A percentile compares a stretch with the other conserved stretches of the same genome.
phyloP scores from a whole-genome alignment of 2,113 vertebrate genomes.

The Eira barbara region DNA sequence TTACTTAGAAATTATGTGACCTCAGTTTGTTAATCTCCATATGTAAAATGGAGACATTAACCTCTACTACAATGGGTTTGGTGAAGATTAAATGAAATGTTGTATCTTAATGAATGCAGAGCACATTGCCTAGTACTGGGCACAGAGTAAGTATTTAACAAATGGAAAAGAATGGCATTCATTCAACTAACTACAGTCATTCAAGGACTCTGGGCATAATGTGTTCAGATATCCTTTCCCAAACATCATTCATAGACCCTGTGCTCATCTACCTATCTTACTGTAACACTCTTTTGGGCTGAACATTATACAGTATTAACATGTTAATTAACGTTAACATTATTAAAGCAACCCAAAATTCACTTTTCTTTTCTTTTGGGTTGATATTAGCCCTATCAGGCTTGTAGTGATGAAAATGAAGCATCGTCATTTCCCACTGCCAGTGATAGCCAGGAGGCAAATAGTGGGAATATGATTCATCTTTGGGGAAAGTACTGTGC shows the following conservation, averaged over 20 bases:
- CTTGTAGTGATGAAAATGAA: background rate
- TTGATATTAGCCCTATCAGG: background rate
- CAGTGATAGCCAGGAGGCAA: background rate
- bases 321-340: background rate
- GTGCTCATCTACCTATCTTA: background rate
- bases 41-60: background rate
- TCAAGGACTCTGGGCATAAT: background rate
- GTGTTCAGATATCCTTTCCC: background rate
- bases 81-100: background rate
- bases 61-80: background rate
- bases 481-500: background rate
- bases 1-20: background rate
- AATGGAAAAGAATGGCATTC: background rate
- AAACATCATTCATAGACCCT: background rate
- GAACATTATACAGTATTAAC: background rate
- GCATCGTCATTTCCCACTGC: background rate
- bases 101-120: background rate
- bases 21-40: background rate
- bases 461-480: background rate
- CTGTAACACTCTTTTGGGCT: background rate
- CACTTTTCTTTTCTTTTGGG: background rate
- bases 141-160: background rate
- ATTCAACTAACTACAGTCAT: background rate
- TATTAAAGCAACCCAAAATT: background rate
- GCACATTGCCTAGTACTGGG: background rate